Evolutionary conservation across 2,888 invertebrate species (phyloP).

Genomic region (Bhutanitis thaidina): DNA sequence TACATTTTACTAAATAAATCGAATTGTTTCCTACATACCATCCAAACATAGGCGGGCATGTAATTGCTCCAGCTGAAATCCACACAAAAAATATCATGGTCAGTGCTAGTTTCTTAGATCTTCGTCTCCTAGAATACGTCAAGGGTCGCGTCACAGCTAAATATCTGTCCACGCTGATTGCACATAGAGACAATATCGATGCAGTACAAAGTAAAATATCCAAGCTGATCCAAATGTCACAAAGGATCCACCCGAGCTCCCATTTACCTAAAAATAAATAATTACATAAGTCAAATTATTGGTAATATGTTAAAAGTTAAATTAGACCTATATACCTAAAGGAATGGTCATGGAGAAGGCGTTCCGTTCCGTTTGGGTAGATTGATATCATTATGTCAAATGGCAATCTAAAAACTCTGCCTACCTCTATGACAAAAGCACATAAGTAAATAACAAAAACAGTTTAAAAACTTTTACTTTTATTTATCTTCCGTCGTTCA

Average conservation of each 20-base stretch:
- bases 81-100: conserved; percentile 94
- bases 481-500: too few relatives aligned
- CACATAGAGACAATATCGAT: conserved; percentile 94
- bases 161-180: conserved; percentile 94
- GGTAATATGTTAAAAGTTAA: too few relatives aligned
- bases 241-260: conserved; percentile 93
- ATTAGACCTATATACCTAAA: too few relatives aligned
- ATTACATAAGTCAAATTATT: too few relatives aligned
- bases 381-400: too few relatives aligned
- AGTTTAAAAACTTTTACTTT: too few relatives aligned
- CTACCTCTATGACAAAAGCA: too few relatives aligned
- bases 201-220: conserved; percentile 97
- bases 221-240: conserved; percentile 94
- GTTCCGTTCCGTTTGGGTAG: too few relatives aligned
- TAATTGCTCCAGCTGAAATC: conserved; percentile 93
- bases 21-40: conserved; percentile 80
- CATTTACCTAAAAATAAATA: conserved; percentile 82
- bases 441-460: too few relatives aligned
- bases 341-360: too few relatives aligned
- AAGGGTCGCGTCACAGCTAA: conserved; percentile 96
- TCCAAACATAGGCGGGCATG: conserved; percentile 95
- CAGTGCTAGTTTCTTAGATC: conserved; percentile 90
- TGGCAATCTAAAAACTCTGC: too few relatives aligned
- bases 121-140: conserved; percentile 92
- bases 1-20: too few relatives aligned